A percentile compares a stretch with the other conserved stretches of the same genome.
Conservation (phyloP, 2,113 vertebrate species). For the Apus apus region DNA sequence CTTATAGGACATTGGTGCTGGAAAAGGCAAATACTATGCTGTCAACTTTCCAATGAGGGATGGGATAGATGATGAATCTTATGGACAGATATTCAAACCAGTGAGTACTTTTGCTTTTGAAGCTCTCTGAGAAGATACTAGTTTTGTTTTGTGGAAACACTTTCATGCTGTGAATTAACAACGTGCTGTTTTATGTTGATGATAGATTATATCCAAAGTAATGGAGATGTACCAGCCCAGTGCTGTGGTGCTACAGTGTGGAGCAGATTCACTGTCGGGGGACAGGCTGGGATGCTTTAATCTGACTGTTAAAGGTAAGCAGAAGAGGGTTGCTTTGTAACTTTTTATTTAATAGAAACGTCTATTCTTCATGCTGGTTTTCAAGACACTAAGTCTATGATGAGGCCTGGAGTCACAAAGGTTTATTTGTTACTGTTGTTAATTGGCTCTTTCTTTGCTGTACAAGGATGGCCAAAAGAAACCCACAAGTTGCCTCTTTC, state of each 20-base stretch:
- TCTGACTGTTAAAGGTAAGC: constrained; percentile 84
- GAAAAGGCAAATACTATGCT: constrained; percentile 90
- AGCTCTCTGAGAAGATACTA: background rate
- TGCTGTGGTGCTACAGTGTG: constrained; percentile 84
- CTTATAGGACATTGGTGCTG: constrained; percentile 89
- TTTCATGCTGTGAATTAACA: background rate
- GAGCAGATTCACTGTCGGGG: constrained; percentile 84
- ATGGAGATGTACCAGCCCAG: constrained; percentile 89
- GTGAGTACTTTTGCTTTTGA: constrained; percentile 66
- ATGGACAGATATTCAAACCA: constrained; percentile 86
- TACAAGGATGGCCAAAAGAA: constrained; percentile 17
- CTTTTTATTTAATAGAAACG: background rate
- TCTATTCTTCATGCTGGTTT: background rate
- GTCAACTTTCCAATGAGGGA: constrained; percentile 88
- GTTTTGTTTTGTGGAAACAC: background rate
- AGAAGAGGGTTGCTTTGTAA: background rate
- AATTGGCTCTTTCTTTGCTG: constrained; percentile 15
- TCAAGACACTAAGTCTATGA: background rate
- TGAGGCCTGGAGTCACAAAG: constrained; percentile 6
- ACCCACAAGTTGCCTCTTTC: background rate
- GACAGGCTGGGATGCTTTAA: constrained; percentile 86
- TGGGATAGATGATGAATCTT: constrained; percentile 86
- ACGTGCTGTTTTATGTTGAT: background rate
- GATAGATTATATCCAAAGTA: constrained; percentile 85
- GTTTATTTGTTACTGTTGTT: background rate